These are phyloP conservation scores for Cantharis rufa DNA, from an alignment of 2,888 invertebrate species.

Conservation along the genomic window DNA sequence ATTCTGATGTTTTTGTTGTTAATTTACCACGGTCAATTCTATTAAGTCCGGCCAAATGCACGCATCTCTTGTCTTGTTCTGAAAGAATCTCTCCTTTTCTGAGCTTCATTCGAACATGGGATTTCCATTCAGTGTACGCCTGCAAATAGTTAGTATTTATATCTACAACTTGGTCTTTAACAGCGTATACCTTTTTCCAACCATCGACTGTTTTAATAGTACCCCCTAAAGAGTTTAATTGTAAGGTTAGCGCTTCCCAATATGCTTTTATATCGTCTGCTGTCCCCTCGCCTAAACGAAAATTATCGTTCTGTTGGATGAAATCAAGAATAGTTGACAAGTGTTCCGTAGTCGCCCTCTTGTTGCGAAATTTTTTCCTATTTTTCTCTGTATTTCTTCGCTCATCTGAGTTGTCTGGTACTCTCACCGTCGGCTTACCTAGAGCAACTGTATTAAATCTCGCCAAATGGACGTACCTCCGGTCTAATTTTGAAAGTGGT, in stretches of 20 bases:
- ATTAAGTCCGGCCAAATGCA: too few species aligned
- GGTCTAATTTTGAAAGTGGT: neutral
- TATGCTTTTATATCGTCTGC: neutral
- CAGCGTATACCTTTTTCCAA: neutral
- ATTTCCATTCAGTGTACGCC: too few species aligned
- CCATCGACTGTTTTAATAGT: neutral
- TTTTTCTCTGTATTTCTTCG: neutral
- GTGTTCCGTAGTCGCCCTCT: neutral
- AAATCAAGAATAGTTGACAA: neutral
- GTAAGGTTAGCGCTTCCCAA: neutral
- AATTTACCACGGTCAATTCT: too few species aligned
- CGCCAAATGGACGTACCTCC: neutral
- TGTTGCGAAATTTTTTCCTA: neutral
- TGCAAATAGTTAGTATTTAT: too few species aligned
- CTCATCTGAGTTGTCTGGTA: neutral
- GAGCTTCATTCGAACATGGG: too few species aligned
- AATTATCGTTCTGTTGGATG: neutral
- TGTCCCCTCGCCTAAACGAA: neutral
- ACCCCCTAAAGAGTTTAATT: neutral
- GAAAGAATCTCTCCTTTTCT: too few species aligned
- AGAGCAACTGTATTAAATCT: neutral
- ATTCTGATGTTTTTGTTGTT: too few species aligned
- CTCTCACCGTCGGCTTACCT: neutral
- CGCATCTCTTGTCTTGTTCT: too few species aligned
- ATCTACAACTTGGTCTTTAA: neutral